phyloP scores from a whole-genome alignment of 1,140 invertebrate species.

The Drosophila pandora region DNA sequence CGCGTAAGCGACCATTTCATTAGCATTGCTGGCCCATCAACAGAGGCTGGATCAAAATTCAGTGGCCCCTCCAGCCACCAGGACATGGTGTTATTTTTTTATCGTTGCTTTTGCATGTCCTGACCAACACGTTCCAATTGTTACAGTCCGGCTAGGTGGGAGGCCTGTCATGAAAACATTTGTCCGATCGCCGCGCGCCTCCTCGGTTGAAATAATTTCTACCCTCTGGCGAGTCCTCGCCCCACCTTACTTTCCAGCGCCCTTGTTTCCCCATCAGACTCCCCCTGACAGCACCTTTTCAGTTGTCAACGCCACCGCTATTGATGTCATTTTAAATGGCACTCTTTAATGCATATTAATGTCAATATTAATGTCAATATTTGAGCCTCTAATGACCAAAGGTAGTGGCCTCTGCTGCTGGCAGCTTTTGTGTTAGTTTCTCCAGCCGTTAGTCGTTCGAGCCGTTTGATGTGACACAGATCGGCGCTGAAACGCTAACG shows the following conservation, averaged over 20 bases:
- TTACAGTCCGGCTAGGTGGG: conserved; percentile 44
- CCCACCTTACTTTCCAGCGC: background rate
- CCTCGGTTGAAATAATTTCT: conserved; percentile 56
- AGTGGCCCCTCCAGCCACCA: conserved; percentile 1
- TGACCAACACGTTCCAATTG: conserved; percentile 73
- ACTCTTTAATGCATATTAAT: conserved; percentile 79
- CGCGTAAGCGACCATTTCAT: conserved; percentile 66
- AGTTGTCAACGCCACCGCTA: conserved; percentile 56
- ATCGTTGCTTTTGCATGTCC: conserved; percentile 44
- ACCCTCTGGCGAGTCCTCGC: background rate
- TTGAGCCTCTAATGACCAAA: conserved; percentile 73
- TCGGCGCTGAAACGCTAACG: conserved; percentile 40
- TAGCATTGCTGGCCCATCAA: conserved; percentile 53
- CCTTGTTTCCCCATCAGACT: background rate
- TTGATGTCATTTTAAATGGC: conserved; percentile 76
- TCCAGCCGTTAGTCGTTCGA: conserved; percentile 1
- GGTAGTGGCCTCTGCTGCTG: conserved; percentile 38
- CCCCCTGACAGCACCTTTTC: conserved; percentile 13
- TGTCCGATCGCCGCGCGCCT: conserved; percentile 38
- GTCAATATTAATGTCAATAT: conserved; percentile 81
- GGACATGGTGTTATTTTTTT: conserved; percentile 32
- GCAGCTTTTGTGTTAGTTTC: conserved; percentile 66
- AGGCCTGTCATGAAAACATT: conserved; percentile 43
- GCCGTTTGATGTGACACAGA: conserved; percentile 59
- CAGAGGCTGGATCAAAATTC: conserved; percentile 7